Evolutionary conservation across 92 coral and sea anemone species (phyloP).

Genomic region (Parazoanthus darwini): DNA sequence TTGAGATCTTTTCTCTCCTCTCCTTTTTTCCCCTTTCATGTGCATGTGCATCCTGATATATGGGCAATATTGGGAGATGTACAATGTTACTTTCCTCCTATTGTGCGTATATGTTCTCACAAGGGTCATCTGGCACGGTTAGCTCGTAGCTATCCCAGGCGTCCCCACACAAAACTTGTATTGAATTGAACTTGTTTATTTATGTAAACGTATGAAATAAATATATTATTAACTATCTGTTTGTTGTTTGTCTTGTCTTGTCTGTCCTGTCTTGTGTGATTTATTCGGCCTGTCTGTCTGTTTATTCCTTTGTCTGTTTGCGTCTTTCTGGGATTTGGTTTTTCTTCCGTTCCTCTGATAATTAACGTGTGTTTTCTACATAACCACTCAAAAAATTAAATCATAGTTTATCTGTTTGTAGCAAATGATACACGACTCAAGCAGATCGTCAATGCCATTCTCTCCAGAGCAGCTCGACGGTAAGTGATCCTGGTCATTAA

Average conservation of each 20-base stretch:
- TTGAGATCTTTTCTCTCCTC: no score
- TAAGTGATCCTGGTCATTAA: not conserved
- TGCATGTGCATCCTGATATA: no score
- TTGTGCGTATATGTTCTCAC: not conserved
- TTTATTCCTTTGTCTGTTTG: not conserved
- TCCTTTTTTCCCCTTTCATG: no score
- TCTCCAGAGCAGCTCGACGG: conserved; percentile 18
- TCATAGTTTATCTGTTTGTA: not conserved
- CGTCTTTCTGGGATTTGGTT: no score
- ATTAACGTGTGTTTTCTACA: not conserved
- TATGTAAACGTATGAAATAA: no score
- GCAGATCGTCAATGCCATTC: not conserved
- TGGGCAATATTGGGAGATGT: no score
- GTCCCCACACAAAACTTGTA: no score
- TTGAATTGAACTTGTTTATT: no score
- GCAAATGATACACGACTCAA: conserved; percentile 18
- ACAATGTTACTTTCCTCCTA: no score
- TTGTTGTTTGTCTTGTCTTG: not conserved
- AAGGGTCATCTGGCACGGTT: no score
- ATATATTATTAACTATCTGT: not conserved
- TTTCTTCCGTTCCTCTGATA: not conserved
- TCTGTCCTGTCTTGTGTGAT: no score
- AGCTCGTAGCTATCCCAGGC: no score
- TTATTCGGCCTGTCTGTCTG: not conserved
- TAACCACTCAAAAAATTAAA: not conserved